Percentiles rank a stretch among this genome's conserved stretches.
Evolutionary conservation across 2,888 invertebrate species (phyloP).

Genomic region (Aethes cnicana): DNA sequence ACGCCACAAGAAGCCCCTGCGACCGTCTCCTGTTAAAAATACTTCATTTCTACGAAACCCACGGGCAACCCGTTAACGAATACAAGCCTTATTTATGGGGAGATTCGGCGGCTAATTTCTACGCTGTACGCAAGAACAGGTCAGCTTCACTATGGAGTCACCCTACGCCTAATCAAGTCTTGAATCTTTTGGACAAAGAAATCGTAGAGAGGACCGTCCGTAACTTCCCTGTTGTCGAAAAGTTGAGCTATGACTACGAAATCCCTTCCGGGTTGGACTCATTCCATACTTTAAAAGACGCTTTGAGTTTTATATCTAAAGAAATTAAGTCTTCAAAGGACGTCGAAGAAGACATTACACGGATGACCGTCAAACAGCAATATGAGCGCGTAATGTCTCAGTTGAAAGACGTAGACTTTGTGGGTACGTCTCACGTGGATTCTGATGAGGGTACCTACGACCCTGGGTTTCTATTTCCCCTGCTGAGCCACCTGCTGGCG

Average conservation of each 20-base stretch:
- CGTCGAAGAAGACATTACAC: slow-evolving; percentile 46
- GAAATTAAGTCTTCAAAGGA: slow-evolving; percentile 48
- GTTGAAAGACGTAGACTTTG: slow-evolving; percentile 46
- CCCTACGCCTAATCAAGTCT: slow-evolving; percentile 87
- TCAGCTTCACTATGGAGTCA: slow-evolving; percentile 85
- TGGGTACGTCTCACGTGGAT: slow-evolving; percentile 48
- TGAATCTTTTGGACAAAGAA: slow-evolving; percentile 87
- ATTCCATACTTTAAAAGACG: slow-evolving; percentile 37
- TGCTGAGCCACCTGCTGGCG: slow-evolving; percentile 88
- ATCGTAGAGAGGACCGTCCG: slow-evolving; percentile 85
- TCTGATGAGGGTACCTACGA: slow-evolving; percentile 85
- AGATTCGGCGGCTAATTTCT: slow-evolving; percentile 89
- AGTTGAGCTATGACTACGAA: slow-evolving; percentile 74
- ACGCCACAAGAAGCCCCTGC: slow-evolving; percentile 85
- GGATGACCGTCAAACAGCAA: slow-evolving; percentile 46
- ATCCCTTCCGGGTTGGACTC: slow-evolving; percentile 44
- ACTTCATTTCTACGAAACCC: slow-evolving; percentile 86
- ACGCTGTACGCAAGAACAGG: slow-evolving; percentile 84
- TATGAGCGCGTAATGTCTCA: slow-evolving; percentile 43
- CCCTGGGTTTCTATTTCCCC: slow-evolving; percentile 90
- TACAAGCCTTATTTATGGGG: slow-evolving; percentile 93
- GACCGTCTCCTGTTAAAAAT: slow-evolving; percentile 88
- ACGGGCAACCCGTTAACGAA: slow-evolving; percentile 84
- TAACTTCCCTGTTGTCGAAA: slow-evolving; percentile 86
- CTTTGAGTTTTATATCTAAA: slow-evolving; percentile 47